Evolutionary conservation across 1,140 invertebrate species (phyloP).

Genomic region (Lepidurus packardi): DNA sequence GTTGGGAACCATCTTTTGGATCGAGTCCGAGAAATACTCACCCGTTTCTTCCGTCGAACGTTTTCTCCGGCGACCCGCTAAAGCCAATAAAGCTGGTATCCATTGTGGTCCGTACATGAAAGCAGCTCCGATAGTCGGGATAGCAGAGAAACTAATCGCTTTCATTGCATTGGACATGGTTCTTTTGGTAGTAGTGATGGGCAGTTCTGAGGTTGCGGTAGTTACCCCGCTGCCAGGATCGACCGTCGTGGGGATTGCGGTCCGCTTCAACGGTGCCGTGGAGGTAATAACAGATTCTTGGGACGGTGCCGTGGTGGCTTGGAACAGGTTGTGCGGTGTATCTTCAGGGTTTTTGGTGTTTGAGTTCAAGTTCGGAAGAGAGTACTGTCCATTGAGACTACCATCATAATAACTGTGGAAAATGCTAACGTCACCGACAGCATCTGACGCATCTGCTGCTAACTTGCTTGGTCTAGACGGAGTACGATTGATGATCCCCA

Average conservation of each 20-base stretch:
- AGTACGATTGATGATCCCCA: background rate
- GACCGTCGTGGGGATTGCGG: background rate
- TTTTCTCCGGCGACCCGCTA: background rate
- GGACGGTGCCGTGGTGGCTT: background rate
- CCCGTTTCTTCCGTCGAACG: background rate
- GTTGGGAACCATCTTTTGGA: background rate
- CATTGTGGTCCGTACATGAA: background rate
- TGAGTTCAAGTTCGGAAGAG: background rate
- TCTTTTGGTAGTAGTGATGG: background rate
- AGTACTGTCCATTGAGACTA: background rate
- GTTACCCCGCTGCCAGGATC: background rate
- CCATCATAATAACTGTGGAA: background rate
- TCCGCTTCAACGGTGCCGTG: background rate
- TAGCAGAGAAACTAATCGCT: background rate
- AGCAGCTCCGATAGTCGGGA: background rate
- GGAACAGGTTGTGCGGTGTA: background rate
- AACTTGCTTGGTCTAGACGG: background rate
- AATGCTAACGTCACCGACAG: background rate
- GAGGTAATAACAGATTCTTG: background rate
- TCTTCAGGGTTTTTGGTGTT: background rate
- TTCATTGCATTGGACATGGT: constrained; percentile 12
- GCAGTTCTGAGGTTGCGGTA: background rate
- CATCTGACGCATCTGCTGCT: background rate
- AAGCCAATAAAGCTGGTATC: constrained; percentile 4
- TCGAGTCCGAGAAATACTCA: background rate